Percentiles rank a stretch among this genome's conserved stretches.
These are phyloP conservation scores for Malurus elegans DNA, from an alignment of 2,113 vertebrate genomes.

Conservation along the genomic window DNA sequence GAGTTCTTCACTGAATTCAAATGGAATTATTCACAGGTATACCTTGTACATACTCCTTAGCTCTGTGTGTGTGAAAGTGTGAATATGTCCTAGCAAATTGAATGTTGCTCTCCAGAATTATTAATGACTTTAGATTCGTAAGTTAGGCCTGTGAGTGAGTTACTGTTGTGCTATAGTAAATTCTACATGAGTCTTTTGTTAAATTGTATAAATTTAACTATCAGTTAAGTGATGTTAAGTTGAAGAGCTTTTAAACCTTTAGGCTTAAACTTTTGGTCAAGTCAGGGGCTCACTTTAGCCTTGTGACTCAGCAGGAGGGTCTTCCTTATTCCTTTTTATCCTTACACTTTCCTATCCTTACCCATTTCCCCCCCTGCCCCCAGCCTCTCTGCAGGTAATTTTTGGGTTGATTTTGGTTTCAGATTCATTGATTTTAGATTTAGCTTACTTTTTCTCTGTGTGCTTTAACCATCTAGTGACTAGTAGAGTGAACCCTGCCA, in stretches of 20 bases:
- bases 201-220: not conserved
- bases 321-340: not conserved
- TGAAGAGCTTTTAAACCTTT: not conserved
- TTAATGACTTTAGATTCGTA: not conserved
- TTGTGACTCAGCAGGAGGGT: not conserved
- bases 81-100: not conserved
- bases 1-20: not conserved
- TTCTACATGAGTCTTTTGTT: not conserved
- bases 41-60: not conserved
- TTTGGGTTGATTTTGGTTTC: not conserved
- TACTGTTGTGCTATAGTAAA: not conserved
- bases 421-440: not conserved
- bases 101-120: not conserved
- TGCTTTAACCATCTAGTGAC: not conserved
- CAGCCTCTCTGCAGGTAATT: rapidly evolving
- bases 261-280: not conserved
- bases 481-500: not conserved
- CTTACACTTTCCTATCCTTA: not conserved
- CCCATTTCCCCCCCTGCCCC: rapidly evolving
- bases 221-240: not conserved
- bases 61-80: not conserved
- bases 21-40: not conserved
- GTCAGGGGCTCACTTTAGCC: not conserved
- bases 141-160: not conserved
- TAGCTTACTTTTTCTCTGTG: not conserved